A percentile compares a stretch with the other conserved stretches of the same genome.
Conservation (phyloP, 2,888 invertebrate species). For the Dasysyrphus albostriatus region DNA sequence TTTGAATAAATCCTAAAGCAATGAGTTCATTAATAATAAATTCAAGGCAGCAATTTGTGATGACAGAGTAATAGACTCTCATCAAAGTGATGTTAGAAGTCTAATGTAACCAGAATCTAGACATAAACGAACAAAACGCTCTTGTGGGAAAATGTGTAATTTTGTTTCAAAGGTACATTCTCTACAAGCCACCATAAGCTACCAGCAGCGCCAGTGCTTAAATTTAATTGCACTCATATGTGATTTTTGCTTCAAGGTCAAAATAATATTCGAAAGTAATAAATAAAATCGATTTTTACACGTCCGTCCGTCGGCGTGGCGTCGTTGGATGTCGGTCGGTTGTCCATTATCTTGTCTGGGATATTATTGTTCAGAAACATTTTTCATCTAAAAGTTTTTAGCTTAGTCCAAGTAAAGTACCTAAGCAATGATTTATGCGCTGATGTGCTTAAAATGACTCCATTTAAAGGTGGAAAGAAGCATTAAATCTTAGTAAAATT, state of each 20-base stretch:
- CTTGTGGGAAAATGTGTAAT: background rate
- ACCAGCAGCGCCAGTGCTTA: too few species aligned
- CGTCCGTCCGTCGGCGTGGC: background rate
- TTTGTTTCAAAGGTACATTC: background rate
- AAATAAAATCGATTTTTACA: slow-evolving; percentile 16
- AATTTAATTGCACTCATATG: slow-evolving; percentile 17
- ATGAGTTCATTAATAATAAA: slow-evolving; percentile 17
- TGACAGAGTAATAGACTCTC: slow-evolving; percentile 1
- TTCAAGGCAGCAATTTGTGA: slow-evolving; percentile 11
- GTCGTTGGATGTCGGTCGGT: background rate
- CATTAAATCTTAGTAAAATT: too few species aligned
- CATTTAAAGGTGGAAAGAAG: background rate
- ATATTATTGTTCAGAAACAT: background rate
- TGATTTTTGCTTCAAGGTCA: background rate
- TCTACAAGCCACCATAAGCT: background rate
- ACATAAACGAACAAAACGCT: background rate
- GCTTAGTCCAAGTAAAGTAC: background rate
- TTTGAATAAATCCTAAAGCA: slow-evolving; percentile 17
- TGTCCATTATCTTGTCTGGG: too few species aligned
- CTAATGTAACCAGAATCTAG: background rate
- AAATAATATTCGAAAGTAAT: background rate
- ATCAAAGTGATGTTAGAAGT: background rate
- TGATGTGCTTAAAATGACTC: background rate
- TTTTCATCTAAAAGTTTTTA: background rate
- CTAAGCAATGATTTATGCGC: slow-evolving; percentile 1